Percentiles rank a stretch among this genome's conserved stretches.
Evolutionary conservation across 2,113 vertebrate genomes (phyloP).

Genomic region (Pseudonaja textilis): DNA sequence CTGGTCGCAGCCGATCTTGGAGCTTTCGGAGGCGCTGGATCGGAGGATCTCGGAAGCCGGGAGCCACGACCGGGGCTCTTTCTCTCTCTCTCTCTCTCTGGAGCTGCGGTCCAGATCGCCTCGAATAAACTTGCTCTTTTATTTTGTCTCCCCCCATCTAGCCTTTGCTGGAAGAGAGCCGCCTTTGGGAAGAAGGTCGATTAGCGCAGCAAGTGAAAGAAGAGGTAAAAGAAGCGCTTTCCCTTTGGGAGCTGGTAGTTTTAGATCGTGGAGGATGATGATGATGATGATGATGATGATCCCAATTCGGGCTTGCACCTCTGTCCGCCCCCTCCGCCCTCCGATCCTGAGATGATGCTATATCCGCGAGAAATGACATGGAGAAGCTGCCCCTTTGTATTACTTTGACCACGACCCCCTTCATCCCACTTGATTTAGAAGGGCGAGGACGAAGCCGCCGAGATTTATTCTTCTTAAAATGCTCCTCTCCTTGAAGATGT

Average conservation of each 20-base stretch:
- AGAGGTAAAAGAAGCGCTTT: constrained; percentile 78
- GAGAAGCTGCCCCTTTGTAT: not conserved
- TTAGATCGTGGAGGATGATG: not conserved
- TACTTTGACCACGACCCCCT: not conserved
- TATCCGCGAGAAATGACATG: not conserved
- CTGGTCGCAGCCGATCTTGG: not conserved
- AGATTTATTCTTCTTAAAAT: not conserved
- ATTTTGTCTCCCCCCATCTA: constrained; percentile 58
- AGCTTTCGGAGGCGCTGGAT: not conserved
- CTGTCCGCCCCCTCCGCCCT: not conserved
- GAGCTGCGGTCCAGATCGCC: not conserved
- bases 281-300: rapidly evolving
- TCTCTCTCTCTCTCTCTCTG: too few relatives aligned
- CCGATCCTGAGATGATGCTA: not conserved
- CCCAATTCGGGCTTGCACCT: not conserved
- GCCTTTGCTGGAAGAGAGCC: constrained; percentile 81
- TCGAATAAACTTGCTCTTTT: constrained; percentile 34
- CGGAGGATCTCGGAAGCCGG: not conserved
- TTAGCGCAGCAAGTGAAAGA: constrained; percentile 81
- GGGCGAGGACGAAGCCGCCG: not conserved
- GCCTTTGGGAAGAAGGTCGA: constrained; percentile 74
- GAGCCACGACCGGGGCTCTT: not conserved
- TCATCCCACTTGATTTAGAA: not conserved
- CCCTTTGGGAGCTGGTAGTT: not conserved
- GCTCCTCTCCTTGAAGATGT: rapidly evolving